phyloP scores from a whole-genome alignment of 2,888 invertebrate genomes.

The Andrena camellia region DNA sequence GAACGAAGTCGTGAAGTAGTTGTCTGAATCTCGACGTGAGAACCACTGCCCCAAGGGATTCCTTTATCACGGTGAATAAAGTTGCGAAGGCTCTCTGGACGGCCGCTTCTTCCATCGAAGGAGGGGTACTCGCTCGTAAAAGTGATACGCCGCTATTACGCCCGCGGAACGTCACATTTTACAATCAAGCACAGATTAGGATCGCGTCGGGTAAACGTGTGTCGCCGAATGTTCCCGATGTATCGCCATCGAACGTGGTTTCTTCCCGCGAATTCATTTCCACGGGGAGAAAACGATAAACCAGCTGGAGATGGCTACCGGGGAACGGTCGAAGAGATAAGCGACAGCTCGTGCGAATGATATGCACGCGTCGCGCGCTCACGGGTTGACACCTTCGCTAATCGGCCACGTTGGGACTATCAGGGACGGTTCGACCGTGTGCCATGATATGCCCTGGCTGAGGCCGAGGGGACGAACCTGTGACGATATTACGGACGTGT shows the following conservation, averaged over 20 bases:
- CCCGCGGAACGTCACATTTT: constrained; percentile 31
- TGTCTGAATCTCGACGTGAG: constrained; percentile 21
- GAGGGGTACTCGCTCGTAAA: constrained; percentile 33
- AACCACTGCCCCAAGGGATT: constrained; percentile 41
- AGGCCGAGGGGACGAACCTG: constrained; percentile 74
- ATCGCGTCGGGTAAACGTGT: not conserved
- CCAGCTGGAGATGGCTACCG: not conserved
- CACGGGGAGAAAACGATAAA: not conserved
- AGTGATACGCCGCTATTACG: constrained; percentile 41
- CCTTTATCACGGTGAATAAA: constrained; percentile 56
- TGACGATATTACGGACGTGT: constrained; percentile 83
- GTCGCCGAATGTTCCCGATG: not conserved
- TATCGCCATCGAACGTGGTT: not conserved
- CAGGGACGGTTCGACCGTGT: constrained; percentile 71
- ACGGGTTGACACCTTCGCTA: constrained; percentile 78
- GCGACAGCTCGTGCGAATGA: constrained; percentile 46
- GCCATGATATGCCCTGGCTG: constrained; percentile 74
- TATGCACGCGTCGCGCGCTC: constrained; percentile 65
- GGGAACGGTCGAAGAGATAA: constrained; percentile 5
- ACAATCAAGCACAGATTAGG: constrained; percentile 27
- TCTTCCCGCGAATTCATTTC: not conserved
- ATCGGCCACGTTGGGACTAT: constrained; percentile 80
- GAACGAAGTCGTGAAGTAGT: not conserved
- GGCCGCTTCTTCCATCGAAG: constrained; percentile 22
- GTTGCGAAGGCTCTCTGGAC: constrained; percentile 42